Conservation (phyloP, 2,888 invertebrate species). For the Latrodectus hesperus region DNA sequence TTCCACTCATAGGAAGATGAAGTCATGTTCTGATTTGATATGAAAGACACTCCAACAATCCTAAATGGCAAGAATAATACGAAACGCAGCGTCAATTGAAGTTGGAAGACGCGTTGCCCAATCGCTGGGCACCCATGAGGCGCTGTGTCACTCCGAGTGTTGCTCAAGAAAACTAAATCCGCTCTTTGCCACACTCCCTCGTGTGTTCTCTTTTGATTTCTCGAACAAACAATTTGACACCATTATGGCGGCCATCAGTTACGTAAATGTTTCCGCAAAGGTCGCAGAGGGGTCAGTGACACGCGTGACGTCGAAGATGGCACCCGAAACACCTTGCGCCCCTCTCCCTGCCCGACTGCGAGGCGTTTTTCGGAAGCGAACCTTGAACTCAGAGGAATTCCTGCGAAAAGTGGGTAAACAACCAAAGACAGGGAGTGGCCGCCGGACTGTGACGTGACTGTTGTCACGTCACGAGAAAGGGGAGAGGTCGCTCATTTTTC, state of each 20-base stretch:
- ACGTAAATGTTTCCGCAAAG: constrained; percentile 36
- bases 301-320: constrained; percentile 43
- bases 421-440: constrained; percentile 34
- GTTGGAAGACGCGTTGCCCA: no score
- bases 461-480: constrained; percentile 41
- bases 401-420: constrained; percentile 40
- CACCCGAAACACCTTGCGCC: constrained; percentile 21
- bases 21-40: no score
- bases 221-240: constrained; percentile 39
- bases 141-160: no score
- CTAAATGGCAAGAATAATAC: no score
- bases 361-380: constrained; percentile 31
- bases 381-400: no score
- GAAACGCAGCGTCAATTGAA: no score
- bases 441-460: constrained; percentile 58
- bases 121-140: no score
- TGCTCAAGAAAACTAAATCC: no score
- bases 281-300: constrained; percentile 54
- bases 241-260: constrained; percentile 28
- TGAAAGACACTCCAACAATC: no score
- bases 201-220: no score
- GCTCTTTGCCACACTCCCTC: no score
- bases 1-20: no score
- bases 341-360: constrained; percentile 17
- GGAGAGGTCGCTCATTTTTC: constrained; percentile 28